These are phyloP conservation scores for Manis javanica DNA, from an alignment of 2,797 vertebrate species.

Conservation along the genomic window DNA sequence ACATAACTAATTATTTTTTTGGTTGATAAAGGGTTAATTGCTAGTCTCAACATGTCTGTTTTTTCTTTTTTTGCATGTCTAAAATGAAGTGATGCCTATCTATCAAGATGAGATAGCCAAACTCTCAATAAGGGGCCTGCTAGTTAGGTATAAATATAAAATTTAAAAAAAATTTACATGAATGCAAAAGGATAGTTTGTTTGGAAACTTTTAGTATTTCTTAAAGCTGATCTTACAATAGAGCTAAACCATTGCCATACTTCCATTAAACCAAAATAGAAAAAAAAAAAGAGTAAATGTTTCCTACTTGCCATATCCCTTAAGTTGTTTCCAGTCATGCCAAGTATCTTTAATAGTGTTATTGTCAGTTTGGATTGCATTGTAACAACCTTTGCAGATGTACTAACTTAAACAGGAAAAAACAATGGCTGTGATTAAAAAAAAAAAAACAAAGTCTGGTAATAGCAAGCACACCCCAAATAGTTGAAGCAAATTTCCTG, in stretches of 20 bases:
- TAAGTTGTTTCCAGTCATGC: not conserved
- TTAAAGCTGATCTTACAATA: not conserved
- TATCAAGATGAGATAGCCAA: not conserved
- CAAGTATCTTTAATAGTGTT: not conserved
- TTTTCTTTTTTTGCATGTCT: not conserved
- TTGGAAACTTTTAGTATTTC: not conserved
- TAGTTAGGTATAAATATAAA: not conserved
- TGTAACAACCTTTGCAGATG: not conserved
- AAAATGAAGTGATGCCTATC: not conserved
- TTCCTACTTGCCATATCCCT: not conserved
- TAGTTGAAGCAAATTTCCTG: conserved; percentile 31
- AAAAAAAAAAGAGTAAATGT: not conserved
- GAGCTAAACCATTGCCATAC: not conserved
- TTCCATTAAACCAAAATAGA: not conserved
- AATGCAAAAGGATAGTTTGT: not conserved
- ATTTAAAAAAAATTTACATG: not conserved
- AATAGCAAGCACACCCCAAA: not conserved
- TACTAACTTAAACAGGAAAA: conserved; percentile 16
- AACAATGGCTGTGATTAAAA: not conserved
- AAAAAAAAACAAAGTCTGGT: not conserved
- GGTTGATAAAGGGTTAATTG: not conserved
- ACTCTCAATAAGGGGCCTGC: not conserved
- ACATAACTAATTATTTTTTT: not conserved
- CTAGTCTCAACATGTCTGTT: not conserved
- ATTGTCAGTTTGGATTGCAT: not conserved